These are phyloP conservation scores for Muschampia plurimacula DNA, from an alignment of 2,888 invertebrate genomes.

Conservation along the genomic window DNA sequence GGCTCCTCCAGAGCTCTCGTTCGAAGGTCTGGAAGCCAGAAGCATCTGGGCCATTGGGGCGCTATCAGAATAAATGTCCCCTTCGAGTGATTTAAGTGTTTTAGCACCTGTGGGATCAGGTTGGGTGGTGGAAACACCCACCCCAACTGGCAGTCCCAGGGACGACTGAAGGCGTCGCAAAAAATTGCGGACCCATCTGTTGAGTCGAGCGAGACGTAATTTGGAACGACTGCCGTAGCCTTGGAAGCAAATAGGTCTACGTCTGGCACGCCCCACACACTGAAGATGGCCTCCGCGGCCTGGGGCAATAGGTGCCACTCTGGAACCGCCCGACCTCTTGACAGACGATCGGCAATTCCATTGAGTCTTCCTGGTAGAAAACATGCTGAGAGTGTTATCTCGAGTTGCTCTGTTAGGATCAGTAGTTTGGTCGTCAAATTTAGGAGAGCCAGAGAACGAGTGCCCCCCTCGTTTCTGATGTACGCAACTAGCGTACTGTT, in stretches of 20 bases:
- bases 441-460: background rate
- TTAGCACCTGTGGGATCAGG: constrained; percentile 49
- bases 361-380: background rate
- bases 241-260: constrained; percentile 1
- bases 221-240: constrained; percentile 30
- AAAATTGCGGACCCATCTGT: constrained; percentile 21
- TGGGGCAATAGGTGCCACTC: background rate
- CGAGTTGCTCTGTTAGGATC: background rate
- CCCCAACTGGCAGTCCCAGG: constrained; percentile 46
- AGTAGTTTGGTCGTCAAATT: background rate
- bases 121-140: constrained; percentile 55
- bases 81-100: constrained; percentile 34
- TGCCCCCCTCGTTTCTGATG: constrained; percentile 2
- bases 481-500: background rate
- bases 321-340: background rate
- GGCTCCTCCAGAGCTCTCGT: background rate
- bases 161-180: constrained; percentile 50
- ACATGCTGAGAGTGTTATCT: background rate
- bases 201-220: constrained; percentile 20
- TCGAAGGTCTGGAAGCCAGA: background rate
- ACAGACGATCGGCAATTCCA: background rate
- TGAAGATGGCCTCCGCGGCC: constrained; percentile 1
- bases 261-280: background rate
- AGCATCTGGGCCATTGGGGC: background rate
- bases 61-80: constrained; percentile 7